phyloP scores from a whole-genome alignment of 2,888 invertebrate species.

The Orchesella flavescens region DNA sequence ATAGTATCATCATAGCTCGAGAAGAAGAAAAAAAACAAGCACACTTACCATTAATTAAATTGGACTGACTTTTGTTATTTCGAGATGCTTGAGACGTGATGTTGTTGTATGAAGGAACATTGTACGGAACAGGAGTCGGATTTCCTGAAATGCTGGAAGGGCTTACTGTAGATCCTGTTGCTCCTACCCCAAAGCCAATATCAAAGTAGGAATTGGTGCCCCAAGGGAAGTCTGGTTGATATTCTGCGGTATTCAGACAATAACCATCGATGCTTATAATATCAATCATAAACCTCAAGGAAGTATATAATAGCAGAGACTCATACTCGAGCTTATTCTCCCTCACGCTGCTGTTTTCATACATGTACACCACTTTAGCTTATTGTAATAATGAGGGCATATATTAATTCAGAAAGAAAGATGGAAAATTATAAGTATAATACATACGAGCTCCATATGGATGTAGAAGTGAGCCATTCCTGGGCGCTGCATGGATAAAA shows the following conservation, averaged over 20 bases:
- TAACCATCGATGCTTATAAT: constrained; percentile 5
- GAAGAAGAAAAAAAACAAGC: not conserved
- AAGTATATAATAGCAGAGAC: too few relatives aligned
- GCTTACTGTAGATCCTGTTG: constrained; percentile 42
- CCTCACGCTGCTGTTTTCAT: too few relatives aligned
- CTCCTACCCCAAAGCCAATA: constrained; percentile 56
- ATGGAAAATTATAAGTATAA: constrained; percentile 4
- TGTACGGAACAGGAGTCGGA: constrained; percentile 46
- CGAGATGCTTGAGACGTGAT: constrained; percentile 47
- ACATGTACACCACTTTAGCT: too few relatives aligned
- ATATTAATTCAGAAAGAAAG: too few relatives aligned
- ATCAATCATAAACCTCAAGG: constrained; percentile 15
- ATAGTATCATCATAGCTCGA: constrained; percentile 5
- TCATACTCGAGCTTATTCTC: too few relatives aligned
- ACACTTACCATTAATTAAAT: constrained; percentile 67
- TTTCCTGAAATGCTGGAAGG: constrained; percentile 54
- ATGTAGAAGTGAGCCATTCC: constrained; percentile 67
- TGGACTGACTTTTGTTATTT: constrained; percentile 62
- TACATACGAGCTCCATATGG: constrained; percentile 71
- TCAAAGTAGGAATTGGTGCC: constrained; percentile 57
- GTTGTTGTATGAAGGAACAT: constrained; percentile 58
- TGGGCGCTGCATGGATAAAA: constrained; percentile 69
- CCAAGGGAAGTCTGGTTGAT: constrained; percentile 62
- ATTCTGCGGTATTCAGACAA: constrained; percentile 36
- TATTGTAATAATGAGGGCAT: too few relatives aligned